These are phyloP conservation scores for Acridotheres tristis DNA, from an alignment of 2,797 vertebrate species.

Conservation along the genomic window DNA sequence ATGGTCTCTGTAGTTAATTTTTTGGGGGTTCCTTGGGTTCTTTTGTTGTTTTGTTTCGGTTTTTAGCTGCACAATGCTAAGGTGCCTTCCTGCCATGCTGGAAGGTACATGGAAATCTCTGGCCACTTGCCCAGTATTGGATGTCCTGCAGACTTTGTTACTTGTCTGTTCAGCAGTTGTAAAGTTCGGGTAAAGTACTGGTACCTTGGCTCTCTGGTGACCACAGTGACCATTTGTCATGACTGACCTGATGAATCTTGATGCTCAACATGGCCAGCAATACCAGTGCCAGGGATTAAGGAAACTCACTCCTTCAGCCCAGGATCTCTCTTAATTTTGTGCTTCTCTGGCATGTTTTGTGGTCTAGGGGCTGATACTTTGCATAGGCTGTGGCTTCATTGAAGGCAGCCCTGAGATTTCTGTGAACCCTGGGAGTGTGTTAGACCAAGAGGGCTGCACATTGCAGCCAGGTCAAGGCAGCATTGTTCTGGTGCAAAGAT, in stretches of 20 bases:
- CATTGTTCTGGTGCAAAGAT: background rate
- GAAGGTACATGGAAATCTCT: background rate
- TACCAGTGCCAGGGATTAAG: background rate
- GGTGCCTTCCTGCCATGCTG: background rate
- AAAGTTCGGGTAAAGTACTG: rapidly evolving
- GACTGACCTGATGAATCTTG: rapidly evolving
- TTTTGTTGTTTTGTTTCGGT: background rate
- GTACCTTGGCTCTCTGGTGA: background rate
- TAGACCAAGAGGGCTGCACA: background rate
- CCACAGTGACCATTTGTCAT: background rate
- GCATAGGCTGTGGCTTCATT: background rate
- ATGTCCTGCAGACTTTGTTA: background rate
- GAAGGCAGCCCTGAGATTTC: background rate
- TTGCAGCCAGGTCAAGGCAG: background rate
- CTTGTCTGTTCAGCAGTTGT: background rate
- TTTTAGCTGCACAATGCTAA: background rate
- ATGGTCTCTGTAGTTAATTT: background rate
- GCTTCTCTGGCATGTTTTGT: background rate
- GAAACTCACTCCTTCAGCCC: background rate
- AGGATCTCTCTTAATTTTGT: background rate
- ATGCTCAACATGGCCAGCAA: rapidly evolving
- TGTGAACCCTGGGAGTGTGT: background rate
- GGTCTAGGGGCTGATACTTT: background rate
- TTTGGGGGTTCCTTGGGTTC: background rate
- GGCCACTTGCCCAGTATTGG: background rate